Base-by-base conservation (phyloP, 23 tunicate species). In the Styela clava region DNA sequence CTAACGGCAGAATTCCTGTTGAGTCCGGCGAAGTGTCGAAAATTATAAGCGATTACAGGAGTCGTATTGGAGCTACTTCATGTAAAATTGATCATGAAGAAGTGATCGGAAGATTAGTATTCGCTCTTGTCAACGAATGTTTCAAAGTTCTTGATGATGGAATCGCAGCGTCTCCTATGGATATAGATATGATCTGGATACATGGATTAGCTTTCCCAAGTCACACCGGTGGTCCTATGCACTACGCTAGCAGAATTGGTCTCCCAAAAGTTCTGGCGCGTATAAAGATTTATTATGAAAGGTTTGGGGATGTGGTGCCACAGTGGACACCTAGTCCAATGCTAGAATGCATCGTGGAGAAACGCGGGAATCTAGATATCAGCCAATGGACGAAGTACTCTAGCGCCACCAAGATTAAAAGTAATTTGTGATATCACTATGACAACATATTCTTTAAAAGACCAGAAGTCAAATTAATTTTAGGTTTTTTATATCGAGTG, bases 201-300 rank as follows among this genome's bases (percentile, higher is more conserved):
- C 35, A 87, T 64, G 97, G 97, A 19, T 84, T 79, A 26, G 92
- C 86, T 24, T 92, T 84, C 85, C 97, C 97, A 3, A 83, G 78
- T n/a, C 83, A 83, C 33, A 79, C 88, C 22, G 88, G 97, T 21
- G 92, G 97, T 12, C 97, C 97, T 9, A 87, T 87, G 92, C 87
- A 36, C 69, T 92, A 87, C 79, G 92, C 97, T 7, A 52, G 79
- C 62, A 79, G 74, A 19, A 34, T 79, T 0, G 97, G 97, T 72
- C 69, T 93, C 29, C 98, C 98, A 7, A 84, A 76, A 32, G 84
- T 93, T 18, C 79, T 93, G 68, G 78, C 87, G 52, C 89, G 78
- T 52, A 88, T 87, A 9, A 70, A 78, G 35, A 16, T 36, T 9
- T 35, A 63, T 16, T 93, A 91, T 87, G 9, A 81, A 9, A 35